Percentiles rank a stretch among this genome's conserved stretches.
Conservation (phyloP, 1,140 invertebrate species). For the Tetragnatha versicolor region DNA sequence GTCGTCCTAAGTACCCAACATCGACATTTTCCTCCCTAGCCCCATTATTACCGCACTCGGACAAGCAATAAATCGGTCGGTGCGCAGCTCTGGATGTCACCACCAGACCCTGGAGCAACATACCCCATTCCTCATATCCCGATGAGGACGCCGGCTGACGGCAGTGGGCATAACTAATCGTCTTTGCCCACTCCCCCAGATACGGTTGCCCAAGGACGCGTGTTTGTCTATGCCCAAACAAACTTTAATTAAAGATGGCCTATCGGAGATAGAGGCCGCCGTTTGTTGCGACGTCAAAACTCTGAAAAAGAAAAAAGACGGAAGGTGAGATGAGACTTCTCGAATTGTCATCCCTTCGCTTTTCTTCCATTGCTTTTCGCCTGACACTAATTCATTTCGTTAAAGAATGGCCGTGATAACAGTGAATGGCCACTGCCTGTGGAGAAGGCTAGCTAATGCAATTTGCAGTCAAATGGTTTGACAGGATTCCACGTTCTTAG, state of each 20-base stretch:
- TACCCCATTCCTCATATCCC: conserved; percentile 14
- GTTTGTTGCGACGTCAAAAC: conserved; percentile 9
- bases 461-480: too few species aligned
- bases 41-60: background rate
- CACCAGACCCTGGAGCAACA: background rate
- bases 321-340: too few species aligned
- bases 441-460: too few species aligned
- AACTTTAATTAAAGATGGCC: conserved; percentile 39
- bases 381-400: too few species aligned
- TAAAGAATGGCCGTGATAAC: too few species aligned
- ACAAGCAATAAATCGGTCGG: background rate
- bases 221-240: conserved; percentile 15
- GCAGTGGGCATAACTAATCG: conserved; percentile 32
- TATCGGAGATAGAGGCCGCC: conserved; percentile 7
- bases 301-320: too few species aligned
- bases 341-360: background rate
- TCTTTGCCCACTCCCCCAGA: conserved; percentile 36
- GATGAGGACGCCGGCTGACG: conserved; percentile 9
- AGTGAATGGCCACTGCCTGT: too few species aligned
- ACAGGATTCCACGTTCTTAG: too few species aligned
- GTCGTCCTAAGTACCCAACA: background rate
- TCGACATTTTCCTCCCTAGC: background rate
- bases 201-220: conserved; percentile 11
- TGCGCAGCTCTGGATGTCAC: too few species aligned
- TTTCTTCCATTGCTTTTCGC: too few species aligned